phyloP scores from a whole-genome alignment of 2,888 invertebrate species.

The Meteorus colon region DNA sequence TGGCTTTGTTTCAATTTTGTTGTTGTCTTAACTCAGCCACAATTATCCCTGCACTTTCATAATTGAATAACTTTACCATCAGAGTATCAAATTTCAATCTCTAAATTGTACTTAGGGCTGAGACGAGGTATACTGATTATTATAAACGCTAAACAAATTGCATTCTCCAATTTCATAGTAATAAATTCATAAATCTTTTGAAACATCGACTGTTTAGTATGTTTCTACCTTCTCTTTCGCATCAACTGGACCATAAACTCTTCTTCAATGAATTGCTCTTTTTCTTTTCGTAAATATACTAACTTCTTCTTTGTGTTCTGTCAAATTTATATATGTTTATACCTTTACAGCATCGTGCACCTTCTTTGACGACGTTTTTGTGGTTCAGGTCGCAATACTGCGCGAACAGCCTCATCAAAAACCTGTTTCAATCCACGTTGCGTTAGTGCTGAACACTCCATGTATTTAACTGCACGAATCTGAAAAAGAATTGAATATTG shows the following conservation, averaged over 20 bases:
- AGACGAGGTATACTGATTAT: slow-evolving; percentile 52
- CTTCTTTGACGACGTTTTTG: slow-evolving; percentile 95
- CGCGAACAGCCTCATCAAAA: slow-evolving; percentile 98
- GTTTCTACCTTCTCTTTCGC: slow-evolving; percentile 40
- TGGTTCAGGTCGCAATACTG: slow-evolving; percentile 97
- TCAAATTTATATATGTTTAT: slow-evolving; percentile 42
- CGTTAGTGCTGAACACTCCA: slow-evolving; percentile 99
- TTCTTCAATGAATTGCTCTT: slow-evolving; percentile 23
- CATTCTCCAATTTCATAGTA: slow-evolving; percentile 30
- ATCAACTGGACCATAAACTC: slow-evolving; percentile 40
- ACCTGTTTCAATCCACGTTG: slow-evolving; percentile 98
- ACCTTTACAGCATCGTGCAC: slow-evolving; percentile 84
- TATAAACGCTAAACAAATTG: slow-evolving; percentile 59
- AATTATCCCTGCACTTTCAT: slow-evolving; percentile 55
- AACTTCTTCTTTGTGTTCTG: slow-evolving; percentile 28
- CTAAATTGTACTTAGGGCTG: slow-evolving; percentile 60
- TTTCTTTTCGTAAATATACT: slow-evolving; percentile 36
- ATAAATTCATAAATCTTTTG: slow-evolving; percentile 43
- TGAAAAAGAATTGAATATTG: slow-evolving; percentile 42
- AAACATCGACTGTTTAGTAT: slow-evolving; percentile 28
- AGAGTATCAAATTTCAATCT: slow-evolving; percentile 52
- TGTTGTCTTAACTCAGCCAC: slow-evolving; percentile 47
- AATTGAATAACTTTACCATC: slow-evolving; percentile 50
- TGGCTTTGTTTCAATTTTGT: neutral
- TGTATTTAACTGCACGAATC: slow-evolving; percentile 98